Percentiles rank a stretch among this genome's conserved stretches.
phyloP scores from a whole-genome alignment of 1,140 invertebrate species.

The Conus ventricosus region DNA sequence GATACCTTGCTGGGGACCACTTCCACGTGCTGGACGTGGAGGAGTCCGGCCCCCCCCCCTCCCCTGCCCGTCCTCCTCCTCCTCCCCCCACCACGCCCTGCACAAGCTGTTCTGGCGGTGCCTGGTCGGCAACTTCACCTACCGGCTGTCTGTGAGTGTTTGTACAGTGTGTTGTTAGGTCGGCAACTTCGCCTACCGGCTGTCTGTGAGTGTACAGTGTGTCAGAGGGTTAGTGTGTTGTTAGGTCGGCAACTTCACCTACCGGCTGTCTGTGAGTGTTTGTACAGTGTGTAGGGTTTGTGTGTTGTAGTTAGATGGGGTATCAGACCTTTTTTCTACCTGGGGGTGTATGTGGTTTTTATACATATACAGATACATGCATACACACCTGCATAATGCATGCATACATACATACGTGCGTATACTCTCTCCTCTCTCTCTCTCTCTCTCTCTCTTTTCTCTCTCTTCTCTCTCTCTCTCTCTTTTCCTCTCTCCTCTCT shows the following conservation, averaged over 20 bases:
- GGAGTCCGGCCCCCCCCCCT: background rate
- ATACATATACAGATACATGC: too few species aligned
- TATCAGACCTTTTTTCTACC: too few species aligned
- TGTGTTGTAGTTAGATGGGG: too few species aligned
- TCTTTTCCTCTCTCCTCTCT: too few species aligned
- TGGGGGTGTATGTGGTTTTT: too few species aligned
- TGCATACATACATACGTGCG: too few species aligned
- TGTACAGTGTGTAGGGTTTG: too few species aligned
- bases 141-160: slow-evolving; percentile 47
- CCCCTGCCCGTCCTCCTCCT: background rate
- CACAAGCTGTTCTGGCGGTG: slow-evolving; percentile 53
- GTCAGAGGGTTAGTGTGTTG: too few species aligned
- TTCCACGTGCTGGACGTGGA: slow-evolving; percentile 27
- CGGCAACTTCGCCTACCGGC: slow-evolving; percentile 68
- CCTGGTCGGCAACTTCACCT: slow-evolving; percentile 66
- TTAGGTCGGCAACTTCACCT: slow-evolving; percentile 67
- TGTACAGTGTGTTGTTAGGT: background rate
- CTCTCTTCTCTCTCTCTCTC: too few species aligned
- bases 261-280: slow-evolving; percentile 47
- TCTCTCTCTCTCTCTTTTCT: too few species aligned
- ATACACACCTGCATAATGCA: too few species aligned
- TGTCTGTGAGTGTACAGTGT: slow-evolving; percentile 18
- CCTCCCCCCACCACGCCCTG: slow-evolving; percentile 36
- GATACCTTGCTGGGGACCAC: slow-evolving; percentile 29
- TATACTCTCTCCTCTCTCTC: too few species aligned